Percentiles rank a stretch among this genome's conserved stretches.
Conservation (phyloP, 2,888 invertebrate species). For the Azorinus chamasolen region DNA sequence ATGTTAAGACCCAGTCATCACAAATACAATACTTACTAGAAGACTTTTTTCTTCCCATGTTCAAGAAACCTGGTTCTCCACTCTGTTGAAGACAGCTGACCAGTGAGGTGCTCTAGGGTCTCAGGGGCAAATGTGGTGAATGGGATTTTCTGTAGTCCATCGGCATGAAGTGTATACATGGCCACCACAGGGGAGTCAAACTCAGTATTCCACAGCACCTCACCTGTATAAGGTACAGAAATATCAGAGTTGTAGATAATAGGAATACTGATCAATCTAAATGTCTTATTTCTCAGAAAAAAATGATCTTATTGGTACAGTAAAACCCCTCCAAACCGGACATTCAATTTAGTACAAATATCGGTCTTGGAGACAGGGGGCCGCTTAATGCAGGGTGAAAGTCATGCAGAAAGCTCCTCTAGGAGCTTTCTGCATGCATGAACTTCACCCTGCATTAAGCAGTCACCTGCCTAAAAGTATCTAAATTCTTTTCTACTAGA, state of each 20-base stretch:
- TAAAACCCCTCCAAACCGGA: too few species aligned
- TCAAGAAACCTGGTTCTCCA: constrained; percentile 83
- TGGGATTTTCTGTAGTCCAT: constrained; percentile 92
- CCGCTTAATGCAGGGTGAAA: too few species aligned
- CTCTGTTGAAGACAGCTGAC: constrained; percentile 80
- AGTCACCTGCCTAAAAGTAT: too few species aligned
- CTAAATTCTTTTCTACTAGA: too few species aligned
- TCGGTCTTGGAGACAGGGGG: too few species aligned
- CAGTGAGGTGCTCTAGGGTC: constrained; percentile 89
- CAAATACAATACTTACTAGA: constrained; percentile 85
- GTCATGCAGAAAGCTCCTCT: too few species aligned
- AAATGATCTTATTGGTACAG: neutral
- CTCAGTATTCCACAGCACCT: constrained; percentile 94
- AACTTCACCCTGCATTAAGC: too few species aligned
- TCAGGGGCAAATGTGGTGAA: constrained; percentile 96
- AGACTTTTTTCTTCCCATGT: constrained; percentile 80
- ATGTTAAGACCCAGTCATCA: too few species aligned
- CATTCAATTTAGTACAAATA: too few species aligned
- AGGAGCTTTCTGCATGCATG: too few species aligned
- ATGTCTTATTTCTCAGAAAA: neutral
- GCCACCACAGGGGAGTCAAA: constrained; percentile 96
- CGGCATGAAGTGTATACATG: constrained; percentile 89
- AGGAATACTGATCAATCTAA: too few species aligned
- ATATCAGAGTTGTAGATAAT: too few species aligned
- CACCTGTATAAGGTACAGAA: constrained; percentile 87